Percentiles rank a stretch among this genome's conserved stretches.
phyloP scores from a whole-genome alignment of 2,888 invertebrate species.

The Limnephilus marmoratus region DNA sequence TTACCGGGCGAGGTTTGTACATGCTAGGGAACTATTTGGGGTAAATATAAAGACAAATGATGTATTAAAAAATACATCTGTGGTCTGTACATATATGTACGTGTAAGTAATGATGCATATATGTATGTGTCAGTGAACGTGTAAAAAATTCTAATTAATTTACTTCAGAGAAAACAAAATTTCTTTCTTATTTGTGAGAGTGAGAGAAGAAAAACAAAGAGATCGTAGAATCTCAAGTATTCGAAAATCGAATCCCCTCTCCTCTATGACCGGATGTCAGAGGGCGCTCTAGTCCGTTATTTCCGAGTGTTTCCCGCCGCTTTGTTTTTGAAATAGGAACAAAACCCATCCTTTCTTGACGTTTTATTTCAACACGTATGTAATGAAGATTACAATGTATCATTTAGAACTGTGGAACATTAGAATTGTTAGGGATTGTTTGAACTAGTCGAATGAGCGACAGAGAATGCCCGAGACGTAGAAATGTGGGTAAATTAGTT shows the following conservation, averaged over 20 bases:
- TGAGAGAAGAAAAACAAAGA: not conserved
- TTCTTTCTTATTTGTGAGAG: not conserved
- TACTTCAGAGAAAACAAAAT: not conserved
- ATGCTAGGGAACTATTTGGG: too few species aligned
- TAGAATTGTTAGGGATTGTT: not conserved
- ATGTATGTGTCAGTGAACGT: too few species aligned
- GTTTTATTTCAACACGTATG: constrained; percentile 34
- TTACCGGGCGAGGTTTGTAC: too few species aligned
- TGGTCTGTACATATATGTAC: too few species aligned
- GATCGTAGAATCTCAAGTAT: not conserved
- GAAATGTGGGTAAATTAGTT: not conserved
- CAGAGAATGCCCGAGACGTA: not conserved
- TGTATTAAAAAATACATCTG: too few species aligned
- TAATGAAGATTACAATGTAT: constrained; percentile 20
- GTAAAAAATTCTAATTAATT: not conserved
- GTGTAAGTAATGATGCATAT: too few species aligned
- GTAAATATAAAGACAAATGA: too few species aligned
- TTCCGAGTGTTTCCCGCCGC: constrained; percentile 36
- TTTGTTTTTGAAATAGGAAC: constrained; percentile 41
- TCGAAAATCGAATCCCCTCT: constrained; percentile 9
- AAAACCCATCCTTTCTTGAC: constrained; percentile 30
- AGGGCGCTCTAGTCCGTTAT: constrained; percentile 31
- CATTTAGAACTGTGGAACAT: not conserved
- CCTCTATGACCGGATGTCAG: constrained; percentile 23
- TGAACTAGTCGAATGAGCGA: not conserved